A percentile compares a stretch with the other conserved stretches of the same genome.
Conservation (phyloP, 2,888 invertebrate species). For the Furcula furcula region DNA sequence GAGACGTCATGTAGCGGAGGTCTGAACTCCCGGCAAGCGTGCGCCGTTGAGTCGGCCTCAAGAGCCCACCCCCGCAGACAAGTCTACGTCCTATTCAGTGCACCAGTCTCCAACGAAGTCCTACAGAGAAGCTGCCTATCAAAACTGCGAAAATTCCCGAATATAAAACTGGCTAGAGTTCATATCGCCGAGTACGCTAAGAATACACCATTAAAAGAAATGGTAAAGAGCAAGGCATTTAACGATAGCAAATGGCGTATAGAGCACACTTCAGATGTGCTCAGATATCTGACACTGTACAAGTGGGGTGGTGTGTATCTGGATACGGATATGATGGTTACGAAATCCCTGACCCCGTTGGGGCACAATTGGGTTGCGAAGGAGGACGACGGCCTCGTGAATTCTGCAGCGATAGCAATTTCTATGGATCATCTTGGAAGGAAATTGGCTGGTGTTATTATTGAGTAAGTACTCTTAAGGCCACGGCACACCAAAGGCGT, state of each 20-base stretch:
- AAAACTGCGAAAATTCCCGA: constrained; percentile 8
- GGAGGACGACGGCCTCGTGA: constrained; percentile 76
- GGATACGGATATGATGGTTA: constrained; percentile 87
- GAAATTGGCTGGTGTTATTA: constrained; percentile 8
- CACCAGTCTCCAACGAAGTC: constrained; percentile 10
- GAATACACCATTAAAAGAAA: constrained; percentile 80
- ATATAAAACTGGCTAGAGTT: constrained; percentile 22
- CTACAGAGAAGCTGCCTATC: constrained; percentile 12
- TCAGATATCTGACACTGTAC: constrained; percentile 85
- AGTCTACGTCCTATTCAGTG: constrained; percentile 76
- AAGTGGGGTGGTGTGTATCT: constrained; percentile 90
- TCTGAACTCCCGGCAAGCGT: constrained; percentile 82
- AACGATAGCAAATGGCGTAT: constrained; percentile 71
- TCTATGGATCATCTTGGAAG: constrained; percentile 42
- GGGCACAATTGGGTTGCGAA: constrained; percentile 83
- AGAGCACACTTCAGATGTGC: constrained; percentile 83
- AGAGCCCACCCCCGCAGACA: constrained; percentile 79
- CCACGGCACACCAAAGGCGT: no score
- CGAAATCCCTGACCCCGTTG: constrained; percentile 79
- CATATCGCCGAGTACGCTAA: constrained; percentile 59
- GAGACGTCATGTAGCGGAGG: constrained; percentile 83
- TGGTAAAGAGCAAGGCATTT: constrained; percentile 72
- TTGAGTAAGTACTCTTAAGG: no score
- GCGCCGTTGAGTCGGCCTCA: constrained; percentile 86
- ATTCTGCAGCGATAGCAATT: constrained; percentile 86